Evolutionary conservation across 23 tunicate genomes (phyloP).

Genomic region (Ciona savignyi): DNA sequence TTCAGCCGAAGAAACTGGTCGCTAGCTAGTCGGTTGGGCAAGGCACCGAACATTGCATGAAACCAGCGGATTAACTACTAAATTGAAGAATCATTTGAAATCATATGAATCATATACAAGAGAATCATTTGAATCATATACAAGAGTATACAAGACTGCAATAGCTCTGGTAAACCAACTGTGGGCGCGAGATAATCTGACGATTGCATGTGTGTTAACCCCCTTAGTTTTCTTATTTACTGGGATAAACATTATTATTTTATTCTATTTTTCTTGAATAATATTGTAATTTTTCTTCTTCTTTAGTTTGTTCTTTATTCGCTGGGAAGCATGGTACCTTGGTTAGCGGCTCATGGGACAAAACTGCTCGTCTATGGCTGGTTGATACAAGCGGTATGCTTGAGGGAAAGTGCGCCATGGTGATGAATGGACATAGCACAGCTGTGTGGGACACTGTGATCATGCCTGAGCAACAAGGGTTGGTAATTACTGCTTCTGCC

Average conservation of each 20-base stretch:
- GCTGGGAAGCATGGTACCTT: constrained; percentile 26
- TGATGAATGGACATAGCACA: constrained; percentile 48
- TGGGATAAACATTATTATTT: no score
- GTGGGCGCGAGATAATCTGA: no score
- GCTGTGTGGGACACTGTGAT: constrained; percentile 70
- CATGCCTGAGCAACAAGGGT: constrained; percentile 26
- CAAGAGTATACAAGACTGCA: not conserved
- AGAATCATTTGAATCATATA: no score
- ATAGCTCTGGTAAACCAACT: no score
- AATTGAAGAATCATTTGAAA: no score
- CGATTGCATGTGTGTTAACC: no score
- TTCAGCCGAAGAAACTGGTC: no score
- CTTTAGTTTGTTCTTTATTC: constrained; percentile 23
- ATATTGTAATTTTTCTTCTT: not conserved
- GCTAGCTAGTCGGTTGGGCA: no score
- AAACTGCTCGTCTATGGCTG: constrained; percentile 65
- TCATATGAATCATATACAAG: no score
- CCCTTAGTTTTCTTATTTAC: no score
- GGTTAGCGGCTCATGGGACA: constrained; percentile 79
- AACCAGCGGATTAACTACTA: no score
- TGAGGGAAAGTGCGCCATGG: constrained; percentile 16
- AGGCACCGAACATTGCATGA: no score
- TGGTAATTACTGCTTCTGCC: constrained; percentile 60
- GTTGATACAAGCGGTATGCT: not conserved
- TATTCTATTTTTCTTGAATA: not conserved